A percentile compares a stretch with the other conserved stretches of the same genome.
phyloP scores from a whole-genome alignment of 2,888 invertebrate species.

The Lasioglossum malachurum region DNA sequence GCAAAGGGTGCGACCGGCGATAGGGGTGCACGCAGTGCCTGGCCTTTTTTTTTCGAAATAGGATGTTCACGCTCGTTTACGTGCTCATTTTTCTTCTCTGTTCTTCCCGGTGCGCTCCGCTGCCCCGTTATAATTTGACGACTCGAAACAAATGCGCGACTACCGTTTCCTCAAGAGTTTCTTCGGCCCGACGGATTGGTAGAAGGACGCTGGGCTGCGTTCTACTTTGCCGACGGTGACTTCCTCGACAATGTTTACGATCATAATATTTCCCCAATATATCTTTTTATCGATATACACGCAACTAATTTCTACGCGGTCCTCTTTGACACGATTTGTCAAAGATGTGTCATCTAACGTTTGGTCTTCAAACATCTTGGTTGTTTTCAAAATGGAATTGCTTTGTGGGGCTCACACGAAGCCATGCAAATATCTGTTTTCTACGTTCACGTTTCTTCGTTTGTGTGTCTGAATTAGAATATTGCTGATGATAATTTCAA shows the following conservation, averaged over 20 bases:
- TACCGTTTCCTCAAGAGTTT: conserved; percentile 27
- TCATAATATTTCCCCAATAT: background rate
- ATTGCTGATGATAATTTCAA: background rate
- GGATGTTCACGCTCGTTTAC: conserved; percentile 44
- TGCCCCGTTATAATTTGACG: conserved; percentile 57
- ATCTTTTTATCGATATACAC: too few species aligned
- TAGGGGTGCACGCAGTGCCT: background rate
- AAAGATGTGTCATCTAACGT: too few species aligned
- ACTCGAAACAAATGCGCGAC: conserved; percentile 37
- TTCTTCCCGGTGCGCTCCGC: conserved; percentile 30
- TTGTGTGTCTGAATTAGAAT: background rate
- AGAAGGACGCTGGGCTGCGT: too few species aligned
- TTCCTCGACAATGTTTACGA: background rate
- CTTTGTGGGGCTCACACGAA: too few species aligned
- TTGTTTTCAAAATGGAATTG: too few species aligned
- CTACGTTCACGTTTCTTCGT: background rate
- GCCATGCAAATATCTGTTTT: background rate
- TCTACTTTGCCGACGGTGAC: background rate
- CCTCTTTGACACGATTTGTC: too few species aligned
- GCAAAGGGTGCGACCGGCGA: conserved; percentile 18
- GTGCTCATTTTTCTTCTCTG: conserved; percentile 9
- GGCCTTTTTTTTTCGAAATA: conserved; percentile 30
- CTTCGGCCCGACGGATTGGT: background rate
- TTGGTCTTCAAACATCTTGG: too few species aligned
- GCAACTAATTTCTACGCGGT: too few species aligned